A percentile compares a stretch with the other conserved stretches of the same genome.
Evolutionary conservation across 2,113 vertebrate genomes (phyloP).

Genomic region (Grammomys surdaster): DNA sequence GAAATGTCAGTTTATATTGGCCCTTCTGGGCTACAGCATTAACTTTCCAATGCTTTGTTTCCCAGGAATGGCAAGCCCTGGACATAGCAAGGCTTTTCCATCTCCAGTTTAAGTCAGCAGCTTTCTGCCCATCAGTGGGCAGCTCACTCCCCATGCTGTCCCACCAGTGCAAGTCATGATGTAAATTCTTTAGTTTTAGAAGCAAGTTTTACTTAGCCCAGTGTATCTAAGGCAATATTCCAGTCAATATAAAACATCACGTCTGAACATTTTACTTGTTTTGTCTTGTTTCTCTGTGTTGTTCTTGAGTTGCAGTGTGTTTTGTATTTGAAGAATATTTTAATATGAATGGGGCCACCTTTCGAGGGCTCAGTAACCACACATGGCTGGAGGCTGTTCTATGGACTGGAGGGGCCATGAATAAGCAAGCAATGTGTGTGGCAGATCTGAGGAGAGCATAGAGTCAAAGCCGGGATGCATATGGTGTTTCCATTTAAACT

Average conservation of each 20-base stretch:
- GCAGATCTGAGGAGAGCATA: neutral
- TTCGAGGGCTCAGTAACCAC: neutral
- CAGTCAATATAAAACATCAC: neutral
- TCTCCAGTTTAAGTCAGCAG: neutral
- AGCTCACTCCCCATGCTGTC: too few relatives aligned
- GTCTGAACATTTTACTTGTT: neutral
- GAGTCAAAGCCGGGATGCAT: neutral
- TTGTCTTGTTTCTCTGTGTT: neutral
- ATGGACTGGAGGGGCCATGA: neutral
- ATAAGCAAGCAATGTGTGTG: neutral
- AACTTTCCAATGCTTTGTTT: slow-evolving; percentile 76
- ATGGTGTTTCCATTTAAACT: neutral
- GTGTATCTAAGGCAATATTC: neutral
- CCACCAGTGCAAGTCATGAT: neutral
- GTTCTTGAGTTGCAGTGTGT: fast-evolving
- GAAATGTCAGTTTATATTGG: neutral
- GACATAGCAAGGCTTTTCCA: slow-evolving; percentile 65
- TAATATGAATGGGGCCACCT: neutral
- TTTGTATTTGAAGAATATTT: neutral
- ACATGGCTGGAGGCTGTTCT: neutral
- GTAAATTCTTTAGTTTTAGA: neutral
- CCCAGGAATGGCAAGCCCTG: slow-evolving; percentile 69
- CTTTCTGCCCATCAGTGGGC: fast-evolving
- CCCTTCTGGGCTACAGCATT: slow-evolving; percentile 73
- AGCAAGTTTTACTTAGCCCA: neutral